phyloP scores from a whole-genome alignment of 2,113 vertebrate genomes.

The Toxotes jaculatrix region DNA sequence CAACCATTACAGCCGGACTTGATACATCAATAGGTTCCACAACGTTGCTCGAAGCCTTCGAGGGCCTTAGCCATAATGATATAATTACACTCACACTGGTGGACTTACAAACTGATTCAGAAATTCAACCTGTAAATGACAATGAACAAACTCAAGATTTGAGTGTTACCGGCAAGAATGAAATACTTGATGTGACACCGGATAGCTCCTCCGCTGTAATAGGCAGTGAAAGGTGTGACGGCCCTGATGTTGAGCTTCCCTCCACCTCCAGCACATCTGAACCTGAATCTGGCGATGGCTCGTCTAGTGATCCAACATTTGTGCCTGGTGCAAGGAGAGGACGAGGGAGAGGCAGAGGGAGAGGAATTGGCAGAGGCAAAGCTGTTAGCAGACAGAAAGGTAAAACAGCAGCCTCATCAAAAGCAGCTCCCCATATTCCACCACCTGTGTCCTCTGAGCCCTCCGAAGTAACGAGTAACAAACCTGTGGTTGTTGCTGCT shows the following conservation, averaged over 20 bases:
- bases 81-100: conserved; percentile 85
- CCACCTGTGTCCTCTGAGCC: neutral
- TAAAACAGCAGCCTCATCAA: neutral
- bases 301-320: conserved; percentile 31
- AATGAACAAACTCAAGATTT: neutral
- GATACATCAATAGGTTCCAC: conserved; percentile 73
- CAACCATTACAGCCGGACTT: neutral
- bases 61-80: conserved; percentile 78
- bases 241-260: neutral
- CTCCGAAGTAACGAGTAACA: neutral
- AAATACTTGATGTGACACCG: neutral
- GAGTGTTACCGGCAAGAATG: neutral
- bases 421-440: neutral
- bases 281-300: neutral
- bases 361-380: neutral
- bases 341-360: neutral
- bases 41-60: conserved; percentile 74
- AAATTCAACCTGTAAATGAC: conserved; percentile 50
- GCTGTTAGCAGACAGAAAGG: neutral
- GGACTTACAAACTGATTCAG: conserved; percentile 70
- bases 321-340: neutral
- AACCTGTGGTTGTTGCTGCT: neutral
- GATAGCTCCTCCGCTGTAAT: conserved; percentile 49
- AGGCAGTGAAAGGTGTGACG: neutral
- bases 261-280: neutral